Evolutionary conservation across 2,797 vertebrate species (phyloP), one percentile per base, ranked within the genome.

Genomic region (Etheostoma perlongum): DNA sequence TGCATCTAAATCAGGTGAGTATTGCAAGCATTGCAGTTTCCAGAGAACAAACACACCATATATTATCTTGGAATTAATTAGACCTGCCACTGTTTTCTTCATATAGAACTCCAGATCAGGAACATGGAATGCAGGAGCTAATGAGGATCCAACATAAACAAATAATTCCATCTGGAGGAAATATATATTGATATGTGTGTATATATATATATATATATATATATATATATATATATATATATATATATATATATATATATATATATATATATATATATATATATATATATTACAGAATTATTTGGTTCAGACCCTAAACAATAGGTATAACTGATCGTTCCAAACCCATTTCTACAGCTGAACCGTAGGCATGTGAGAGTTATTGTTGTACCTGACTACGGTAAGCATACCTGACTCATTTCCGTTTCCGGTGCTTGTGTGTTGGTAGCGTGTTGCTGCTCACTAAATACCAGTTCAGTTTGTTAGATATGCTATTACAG

Each of bases 11-110:
- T 66, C 55, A 81, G 36, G 23, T 19, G 40, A 53, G 42, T 30
- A 15, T 61, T 68, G 67, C 77, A 63, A 57, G 65, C 25, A 4
- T 23, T 69, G 67, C 74, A 51, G 23, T 74, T 75, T 77, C 47
- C 58, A 66, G 23, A 58, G 19, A 72, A 67, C 30, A 52, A 68
- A 40, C 67, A 46, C 42, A 36, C 65, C 6, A 70, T 68, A 72
- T 52, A 72, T 75, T 74, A 68, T 67, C 49, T 47, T 5, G 15
- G 47, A 73, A 78, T 76, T 61, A 69, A 78, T 86, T 61, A 70
- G n/a, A 55, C 21, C 69, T 55, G 62, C 71, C 25, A 52, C n/a
- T 71, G 55, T 47, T 53, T 25, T 59, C 69, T 57, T 70, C 60
- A 59, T 10, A 53, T 13, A 60, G 5, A 70, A 40, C 36, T 40